phyloP scores from a whole-genome alignment of 2,797 vertebrate species.

The Acrossocheilus wenchowensis region DNA sequence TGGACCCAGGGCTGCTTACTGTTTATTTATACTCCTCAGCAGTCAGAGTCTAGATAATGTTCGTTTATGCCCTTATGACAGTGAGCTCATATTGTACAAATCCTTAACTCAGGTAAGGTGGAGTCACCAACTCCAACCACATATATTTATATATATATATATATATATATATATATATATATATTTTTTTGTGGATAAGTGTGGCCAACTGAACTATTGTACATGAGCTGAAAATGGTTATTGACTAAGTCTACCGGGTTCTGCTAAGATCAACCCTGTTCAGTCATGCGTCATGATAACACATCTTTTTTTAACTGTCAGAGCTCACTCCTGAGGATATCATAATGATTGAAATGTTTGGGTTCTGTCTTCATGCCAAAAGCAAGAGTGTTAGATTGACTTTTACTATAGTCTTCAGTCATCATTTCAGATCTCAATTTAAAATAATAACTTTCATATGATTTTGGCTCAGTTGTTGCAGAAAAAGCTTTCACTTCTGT shows the following conservation, averaged over 20 bases:
- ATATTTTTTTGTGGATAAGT: not conserved
- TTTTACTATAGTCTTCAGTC: not conserved
- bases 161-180: too few relatives aligned
- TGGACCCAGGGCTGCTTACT: slow-evolving; percentile 73
- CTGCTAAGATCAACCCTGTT: slow-evolving; percentile 14
- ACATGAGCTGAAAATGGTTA: not conserved
- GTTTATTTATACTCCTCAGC: slow-evolving; percentile 80
- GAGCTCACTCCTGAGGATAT: slow-evolving; percentile 8
- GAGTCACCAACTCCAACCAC: not conserved
- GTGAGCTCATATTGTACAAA: slow-evolving; percentile 39
- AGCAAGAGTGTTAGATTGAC: not conserved
- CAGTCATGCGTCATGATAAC: not conserved
- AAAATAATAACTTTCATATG: not conserved
- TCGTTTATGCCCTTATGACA: slow-evolving; percentile 66
- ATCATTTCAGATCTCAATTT: not conserved
- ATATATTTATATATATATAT: too few relatives aligned
- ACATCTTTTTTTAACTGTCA: slow-evolving; percentile 6
- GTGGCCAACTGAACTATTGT: not conserved
- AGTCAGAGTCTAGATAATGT: slow-evolving; percentile 60
- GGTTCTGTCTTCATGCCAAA: not conserved
- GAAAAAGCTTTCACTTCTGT: not conserved
- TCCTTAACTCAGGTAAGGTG: not conserved
- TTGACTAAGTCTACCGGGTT: not conserved
- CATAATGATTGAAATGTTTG: slow-evolving; percentile 19
- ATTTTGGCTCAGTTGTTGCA: not conserved